Base-by-base conservation (phyloP, 2,113 vertebrate species). In the Taxidea taxus region DNA sequence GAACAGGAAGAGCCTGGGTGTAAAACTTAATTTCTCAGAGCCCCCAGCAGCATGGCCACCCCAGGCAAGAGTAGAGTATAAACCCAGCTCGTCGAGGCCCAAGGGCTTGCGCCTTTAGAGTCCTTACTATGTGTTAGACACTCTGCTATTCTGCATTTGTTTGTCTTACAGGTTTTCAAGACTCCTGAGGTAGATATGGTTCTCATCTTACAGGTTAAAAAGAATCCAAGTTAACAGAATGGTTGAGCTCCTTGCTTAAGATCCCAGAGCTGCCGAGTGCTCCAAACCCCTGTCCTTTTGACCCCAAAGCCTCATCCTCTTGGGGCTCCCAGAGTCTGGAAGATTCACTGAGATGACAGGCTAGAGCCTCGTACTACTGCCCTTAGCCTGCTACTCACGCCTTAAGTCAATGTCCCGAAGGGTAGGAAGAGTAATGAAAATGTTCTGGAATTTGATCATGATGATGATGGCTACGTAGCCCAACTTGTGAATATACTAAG, bases 1-100 rank as follows among this genome's bases (percentile, higher is more conserved):
- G 95, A 97, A 97, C 97, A 97, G 97, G 93, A 97, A 97, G 89
- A 91, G 78, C 39, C 83, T 96, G 89, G 77, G 89, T 97, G 42
- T 96, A 94, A 96, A 97, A 97, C 91, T 92, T 95, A 94, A 98
- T 97, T 97, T 97, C 91, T 94, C 88, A 56, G 90, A 84, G 64
- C 91, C 60, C 49, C 21, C 15, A 21, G 34, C 14, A 54, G 39
- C 47, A 60, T 39, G 20, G 34, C 42, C 42, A 91, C 66, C 74
- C 74, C 56, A 31, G 88, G 72, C 95, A 89, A 84, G 75, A 94
- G 49, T 31, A 8, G 58, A 93, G 49, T 20, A 21, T 27, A 95
- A 85, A 49, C 66, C 31, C 25, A 11, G 47, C 86, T 82, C 89
- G 42, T 84, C n/a, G 94, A 88, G 51, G 47, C 42, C 0, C 10